Evolutionary conservation across 2,888 invertebrate species (phyloP).

Genomic region (Rhodophaea formosa): DNA sequence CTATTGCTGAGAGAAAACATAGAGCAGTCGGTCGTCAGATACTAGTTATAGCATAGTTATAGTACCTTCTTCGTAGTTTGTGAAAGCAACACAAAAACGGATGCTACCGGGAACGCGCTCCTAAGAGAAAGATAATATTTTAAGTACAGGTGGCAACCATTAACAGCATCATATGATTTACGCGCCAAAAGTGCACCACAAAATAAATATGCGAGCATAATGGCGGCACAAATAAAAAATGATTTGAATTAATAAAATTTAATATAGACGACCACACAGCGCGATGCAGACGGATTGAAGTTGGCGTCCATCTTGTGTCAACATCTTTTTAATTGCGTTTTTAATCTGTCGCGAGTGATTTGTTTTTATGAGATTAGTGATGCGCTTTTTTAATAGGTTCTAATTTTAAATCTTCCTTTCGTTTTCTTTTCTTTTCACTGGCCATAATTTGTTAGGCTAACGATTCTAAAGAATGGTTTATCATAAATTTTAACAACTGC

Average conservation of each 20-base stretch:
- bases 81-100: too few relatives aligned
- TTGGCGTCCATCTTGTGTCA: slow-evolving; percentile 17
- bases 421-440: too few relatives aligned
- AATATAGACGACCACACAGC: slow-evolving; percentile 59
- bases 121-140: too few relatives aligned
- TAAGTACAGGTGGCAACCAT: too few relatives aligned
- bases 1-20: too few relatives aligned
- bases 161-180: slow-evolving; percentile 55
- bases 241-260: slow-evolving; percentile 59
- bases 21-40: too few relatives aligned
- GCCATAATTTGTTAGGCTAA: too few relatives aligned
- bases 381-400: slow-evolving; percentile 9
- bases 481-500: too few relatives aligned
- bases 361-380: slow-evolving; percentile 15
- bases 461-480: too few relatives aligned
- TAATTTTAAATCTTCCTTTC: slow-evolving; percentile 1
- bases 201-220: slow-evolving; percentile 56
- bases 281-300: slow-evolving; percentile 40
- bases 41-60: too few relatives aligned
- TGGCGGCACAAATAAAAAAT: slow-evolving; percentile 48
- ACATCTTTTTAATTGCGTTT: slow-evolving; percentile 20
- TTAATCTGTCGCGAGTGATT: slow-evolving; percentile 17
- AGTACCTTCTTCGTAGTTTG: too few relatives aligned
- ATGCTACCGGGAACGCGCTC: too few relatives aligned
- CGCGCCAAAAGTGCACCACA: slow-evolving; percentile 43